A percentile compares a stretch with the other conserved stretches of the same genome.
Evolutionary conservation across 2,113 vertebrate genomes (phyloP).

Genomic region (Capreolus pygargus): DNA sequence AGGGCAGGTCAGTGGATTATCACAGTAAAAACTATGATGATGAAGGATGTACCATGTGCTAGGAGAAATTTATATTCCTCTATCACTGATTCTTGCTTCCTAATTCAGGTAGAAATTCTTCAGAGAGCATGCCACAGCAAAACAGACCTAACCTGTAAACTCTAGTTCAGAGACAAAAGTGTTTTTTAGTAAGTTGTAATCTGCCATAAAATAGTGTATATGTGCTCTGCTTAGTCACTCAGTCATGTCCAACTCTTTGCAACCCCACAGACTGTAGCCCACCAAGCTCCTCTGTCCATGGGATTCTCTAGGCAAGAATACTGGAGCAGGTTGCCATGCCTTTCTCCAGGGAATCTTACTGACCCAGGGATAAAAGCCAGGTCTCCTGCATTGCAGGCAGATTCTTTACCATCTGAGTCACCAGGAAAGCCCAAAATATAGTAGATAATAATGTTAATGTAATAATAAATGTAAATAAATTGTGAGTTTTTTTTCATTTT

Average conservation of each 20-base stretch:
- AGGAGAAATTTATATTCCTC: neutral
- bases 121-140: neutral
- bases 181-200: neutral
- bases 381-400: neutral
- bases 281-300: neutral
- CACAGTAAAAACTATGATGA: neutral
- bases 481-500: neutral
- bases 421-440: neutral
- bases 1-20: too few species aligned
- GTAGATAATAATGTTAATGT: neutral
- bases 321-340: neutral
- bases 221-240: neutral
- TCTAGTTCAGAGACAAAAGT: neutral
- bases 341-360: neutral
- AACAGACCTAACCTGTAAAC: neutral
- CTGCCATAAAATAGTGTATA: neutral
- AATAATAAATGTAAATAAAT: neutral
- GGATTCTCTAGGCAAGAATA: neutral
- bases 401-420: neutral
- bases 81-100: neutral
- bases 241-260: neutral
- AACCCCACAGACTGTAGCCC: neutral
- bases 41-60: rapidly evolving
- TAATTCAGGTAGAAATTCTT: neutral
- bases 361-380: neutral